Base-by-base conservation (phyloP, 2,113 vertebrate genomes). In the Odocoileus virginianus region DNA sequence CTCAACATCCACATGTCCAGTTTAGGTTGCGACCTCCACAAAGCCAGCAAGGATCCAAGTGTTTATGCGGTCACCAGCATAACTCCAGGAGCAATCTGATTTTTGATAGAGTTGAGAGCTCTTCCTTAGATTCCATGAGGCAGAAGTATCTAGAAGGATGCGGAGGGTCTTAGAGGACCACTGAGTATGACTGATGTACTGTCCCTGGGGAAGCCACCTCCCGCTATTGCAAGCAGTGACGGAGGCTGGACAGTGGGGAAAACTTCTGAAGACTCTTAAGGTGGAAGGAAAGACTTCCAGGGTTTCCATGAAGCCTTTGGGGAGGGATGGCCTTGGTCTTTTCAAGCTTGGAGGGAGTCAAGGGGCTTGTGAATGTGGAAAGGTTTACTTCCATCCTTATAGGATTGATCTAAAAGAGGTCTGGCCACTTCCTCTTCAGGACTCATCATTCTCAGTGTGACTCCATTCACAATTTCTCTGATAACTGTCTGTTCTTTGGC, bases 401-500 rank as follows among this genome's bases (percentile, higher is more conserved):
- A 64, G 58, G 33, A 54, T 19, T 54, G 61, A 95, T 78, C 74
- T 54, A 21, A 58, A 61, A 58, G 74, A 87, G 90, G 55, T 57
- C 90, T 4, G 21, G 21, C 25, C 30, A 78, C 45, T 58, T 91
- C 28, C 28, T 88, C 84, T 76, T 85, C 74, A 36, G 64, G 74
- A 89, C 30, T 86, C 71, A 60, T 57, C 11, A 36, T 64, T 74
- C 45, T 89, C 36, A 43, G 82, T 55, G 5, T 47, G 21, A 14
- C 58, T 84, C 54, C 67, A 40, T 76, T 86, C 40, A 64, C 64
- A 55, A 15, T 95, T 83, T 95, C 87, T 84, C 84, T 81, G 82
- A 91, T 6, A 50, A 95, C 45, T 89, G 25, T 94, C 94, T 82
- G 61, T 95, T 88, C 89, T 50, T 95, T 58, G 82, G 74, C 67